These are phyloP conservation scores for Drosophila varians DNA, from an alignment of 1,140 invertebrate species.

Conservation along the genomic window DNA sequence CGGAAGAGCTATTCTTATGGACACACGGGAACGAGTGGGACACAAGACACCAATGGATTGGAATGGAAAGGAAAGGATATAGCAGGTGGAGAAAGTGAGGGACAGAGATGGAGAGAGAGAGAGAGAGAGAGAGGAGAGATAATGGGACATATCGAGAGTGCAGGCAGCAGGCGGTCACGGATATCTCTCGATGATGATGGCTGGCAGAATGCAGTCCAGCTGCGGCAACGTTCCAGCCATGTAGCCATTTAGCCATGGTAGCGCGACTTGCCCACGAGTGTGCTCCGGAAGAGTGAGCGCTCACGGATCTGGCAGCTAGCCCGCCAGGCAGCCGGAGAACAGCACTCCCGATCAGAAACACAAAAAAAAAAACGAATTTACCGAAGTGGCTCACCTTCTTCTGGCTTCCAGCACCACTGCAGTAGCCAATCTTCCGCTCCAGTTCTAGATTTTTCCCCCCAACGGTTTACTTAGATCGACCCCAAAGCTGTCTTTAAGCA, in stretches of 20 bases:
- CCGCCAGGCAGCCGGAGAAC: too few relatives aligned
- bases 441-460: conserved; percentile 10
- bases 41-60: conserved; percentile 1
- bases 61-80: neutral
- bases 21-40: conserved; percentile 21
- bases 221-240: neutral
- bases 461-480: conserved; percentile 18
- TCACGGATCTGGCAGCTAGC: conserved; percentile 3
- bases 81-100: conserved; percentile 8
- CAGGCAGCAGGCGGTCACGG: neutral
- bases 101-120: neutral
- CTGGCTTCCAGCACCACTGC: conserved; percentile 18
- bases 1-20: conserved; percentile 4
- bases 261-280: neutral
- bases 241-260: neutral
- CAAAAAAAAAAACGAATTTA: conserved; percentile 14
- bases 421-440: conserved; percentile 15
- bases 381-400: conserved; percentile 32
- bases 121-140: neutral
- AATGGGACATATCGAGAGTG: neutral
- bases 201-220: conserved; percentile 9
- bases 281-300: neutral
- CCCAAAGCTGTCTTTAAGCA: conserved; percentile 27
- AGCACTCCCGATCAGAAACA: conserved; percentile 3
- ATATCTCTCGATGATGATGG: conserved; percentile 8